Percentiles rank a stretch among this genome's conserved stretches.
These are phyloP conservation scores for Micromesistius poutassou DNA, from an alignment of 2,797 vertebrate species.

Conservation along the genomic window DNA sequence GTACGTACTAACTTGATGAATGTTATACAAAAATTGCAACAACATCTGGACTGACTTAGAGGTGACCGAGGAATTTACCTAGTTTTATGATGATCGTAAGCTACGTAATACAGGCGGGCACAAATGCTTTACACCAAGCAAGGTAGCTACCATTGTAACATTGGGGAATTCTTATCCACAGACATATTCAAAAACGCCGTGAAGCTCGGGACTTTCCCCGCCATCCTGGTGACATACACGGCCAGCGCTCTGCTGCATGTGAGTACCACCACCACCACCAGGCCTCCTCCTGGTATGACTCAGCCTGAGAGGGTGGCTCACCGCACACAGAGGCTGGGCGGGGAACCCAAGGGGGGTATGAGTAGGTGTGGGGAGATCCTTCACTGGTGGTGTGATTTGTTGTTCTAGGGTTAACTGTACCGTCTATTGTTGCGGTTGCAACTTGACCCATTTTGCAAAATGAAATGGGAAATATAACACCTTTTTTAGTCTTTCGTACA, in stretches of 20 bases:
- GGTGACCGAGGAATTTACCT: not conserved
- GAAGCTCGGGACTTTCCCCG: constrained; percentile 83
- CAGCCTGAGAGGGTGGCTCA: not conserved
- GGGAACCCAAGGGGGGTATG: not conserved
- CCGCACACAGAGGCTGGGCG: not conserved
- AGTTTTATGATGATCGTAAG: not conserved
- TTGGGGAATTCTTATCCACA: constrained; percentile 43
- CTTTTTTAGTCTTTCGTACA: not conserved
- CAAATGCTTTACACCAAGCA: not conserved
- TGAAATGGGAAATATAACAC: not conserved
- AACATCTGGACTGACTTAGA: not conserved
- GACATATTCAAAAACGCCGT: constrained; percentile 88
- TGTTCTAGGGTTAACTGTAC: not conserved
- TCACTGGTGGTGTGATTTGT: not conserved
- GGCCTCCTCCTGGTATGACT: not conserved
- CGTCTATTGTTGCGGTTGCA: not conserved
- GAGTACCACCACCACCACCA: constrained; percentile 50
- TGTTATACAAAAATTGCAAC: not conserved
- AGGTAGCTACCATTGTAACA: not conserved
- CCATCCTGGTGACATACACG: constrained; percentile 86
- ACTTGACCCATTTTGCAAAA: not conserved
- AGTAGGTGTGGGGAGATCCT: not conserved
- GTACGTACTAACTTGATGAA: too few relatives aligned
- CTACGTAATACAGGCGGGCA: not conserved
- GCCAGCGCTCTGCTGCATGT: constrained; percentile 88